Conservation (phyloP, 2,113 vertebrate genomes). For the Chaetodon auriga region DNA sequence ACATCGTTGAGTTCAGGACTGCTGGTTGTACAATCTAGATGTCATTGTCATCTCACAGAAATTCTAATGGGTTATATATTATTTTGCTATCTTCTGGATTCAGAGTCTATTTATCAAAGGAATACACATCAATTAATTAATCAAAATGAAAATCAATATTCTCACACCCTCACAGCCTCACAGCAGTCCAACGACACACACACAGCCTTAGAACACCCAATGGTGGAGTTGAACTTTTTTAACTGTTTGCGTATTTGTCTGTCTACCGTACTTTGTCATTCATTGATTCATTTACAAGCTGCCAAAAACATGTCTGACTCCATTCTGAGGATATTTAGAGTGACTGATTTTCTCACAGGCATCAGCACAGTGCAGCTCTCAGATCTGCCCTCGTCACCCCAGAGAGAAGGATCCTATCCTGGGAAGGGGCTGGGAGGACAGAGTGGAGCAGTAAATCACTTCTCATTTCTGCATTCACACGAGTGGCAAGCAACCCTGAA, state of each 20-base stretch:
- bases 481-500: constrained; percentile 60
- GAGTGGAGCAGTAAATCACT: constrained; percentile 60
- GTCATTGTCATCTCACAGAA: not conserved
- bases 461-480: constrained; percentile 46
- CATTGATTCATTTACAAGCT: not conserved
- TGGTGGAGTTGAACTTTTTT: not conserved
- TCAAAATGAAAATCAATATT: too few species aligned
- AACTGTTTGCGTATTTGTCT: not conserved
- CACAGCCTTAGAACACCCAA: not conserved
- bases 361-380: constrained; percentile 5
- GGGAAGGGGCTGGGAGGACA: constrained; percentile 42
- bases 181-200: not conserved
- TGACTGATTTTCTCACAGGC: constrained; percentile 3
- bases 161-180: not conserved
- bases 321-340: not conserved
- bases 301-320: not conserved
- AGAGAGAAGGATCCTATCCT: constrained; percentile 52
- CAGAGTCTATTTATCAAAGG: too few species aligned
- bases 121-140: not conserved
- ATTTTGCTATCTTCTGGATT: not conserved
- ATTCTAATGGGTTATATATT: not conserved
- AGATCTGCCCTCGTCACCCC: constrained; percentile 51
- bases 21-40: not conserved
- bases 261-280: not conserved
- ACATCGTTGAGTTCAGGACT: not conserved